Percentiles rank a stretch among this genome's conserved stretches.
Conservation (phyloP, 1,140 invertebrate genomes). For the Caenorhabditis tropicalis region DNA sequence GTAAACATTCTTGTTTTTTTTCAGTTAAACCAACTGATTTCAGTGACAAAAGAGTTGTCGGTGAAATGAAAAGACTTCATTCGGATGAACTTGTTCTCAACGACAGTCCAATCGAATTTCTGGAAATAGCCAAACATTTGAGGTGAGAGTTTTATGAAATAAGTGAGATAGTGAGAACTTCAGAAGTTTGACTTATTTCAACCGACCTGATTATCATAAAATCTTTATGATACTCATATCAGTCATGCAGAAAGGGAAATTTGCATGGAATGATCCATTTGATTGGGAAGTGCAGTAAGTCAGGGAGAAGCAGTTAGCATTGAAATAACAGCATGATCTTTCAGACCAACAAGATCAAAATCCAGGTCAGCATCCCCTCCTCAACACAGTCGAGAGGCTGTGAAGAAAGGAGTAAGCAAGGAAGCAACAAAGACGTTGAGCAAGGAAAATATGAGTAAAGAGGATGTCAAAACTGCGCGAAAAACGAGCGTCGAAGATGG, state of each 20-base stretch:
- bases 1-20: not conserved
- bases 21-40: not conserved
- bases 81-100: conserved; percentile 7
- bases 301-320: not conserved
- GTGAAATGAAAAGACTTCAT: conserved; percentile 25
- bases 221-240: not conserved
- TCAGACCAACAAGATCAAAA: not conserved
- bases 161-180: not conserved
- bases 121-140: conserved; percentile 19
- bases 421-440: not conserved
- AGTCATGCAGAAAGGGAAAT: not conserved
- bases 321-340: not conserved
- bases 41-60: conserved; percentile 30
- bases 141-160: not conserved
- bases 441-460: conserved; percentile 5
- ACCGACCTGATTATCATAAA: not conserved
- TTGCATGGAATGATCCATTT: conserved; percentile 5
- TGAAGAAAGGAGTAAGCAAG: not conserved
- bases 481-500: not conserved
- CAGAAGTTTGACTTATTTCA: not conserved
- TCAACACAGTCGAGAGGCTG: not conserved
- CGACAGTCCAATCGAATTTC: conserved; percentile 9
- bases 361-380: not conserved
- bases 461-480: not conserved
- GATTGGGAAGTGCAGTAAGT: conserved; percentile 4